Evolutionary conservation across 2,888 invertebrate species (phyloP), one percentile per base, ranked within the genome.

Genomic region (Noctuana brunneofusca): DNA sequence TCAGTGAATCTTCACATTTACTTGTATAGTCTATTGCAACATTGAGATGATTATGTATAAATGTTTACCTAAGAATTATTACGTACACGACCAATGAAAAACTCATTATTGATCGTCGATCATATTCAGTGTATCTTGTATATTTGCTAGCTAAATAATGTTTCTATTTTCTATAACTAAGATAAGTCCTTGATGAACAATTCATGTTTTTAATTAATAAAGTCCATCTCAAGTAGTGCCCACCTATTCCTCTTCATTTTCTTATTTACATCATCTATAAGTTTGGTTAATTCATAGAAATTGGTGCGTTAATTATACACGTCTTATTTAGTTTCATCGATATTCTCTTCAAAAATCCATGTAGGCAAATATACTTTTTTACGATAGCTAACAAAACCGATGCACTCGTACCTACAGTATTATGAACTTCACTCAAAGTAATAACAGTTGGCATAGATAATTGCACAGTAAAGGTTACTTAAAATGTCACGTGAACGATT

Each of bases 401-500:
- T 41, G 38, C 16, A 16, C 16, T 16, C 8, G 24, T 24, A 5
- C 5, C 24, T 24, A 41, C 1, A 8, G 5, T 16, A 41, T 16
- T 41, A 16, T 41, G 20, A 46, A 46, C 46, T 20, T 49, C 49
- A 49, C 20, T 30, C 14, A 16, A 30, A 50, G 50, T 30, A 14
- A 30, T 30, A 50, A 50, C 30, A 50, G 49, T 49, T 49, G 20
- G 46, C 46, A 46, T 12, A 46, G 20, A 35, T 22, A 35, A 48
- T 35, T 58, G 18, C 14, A 41, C 24, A 8, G 12, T 20, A 53
- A 60, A 53, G 46, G 53, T 60, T 60, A 43, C 14, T 12, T 30
- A 35, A 53, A 58, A 58, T 46, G 53, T 60, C 46, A 46, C 18
- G 24, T 16, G 30, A 48, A 48, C 54, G n/a, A 54, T 48, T 54